Conservation (phyloP, 1,140 invertebrate genomes). For the Wiebesia pumilae region DNA sequence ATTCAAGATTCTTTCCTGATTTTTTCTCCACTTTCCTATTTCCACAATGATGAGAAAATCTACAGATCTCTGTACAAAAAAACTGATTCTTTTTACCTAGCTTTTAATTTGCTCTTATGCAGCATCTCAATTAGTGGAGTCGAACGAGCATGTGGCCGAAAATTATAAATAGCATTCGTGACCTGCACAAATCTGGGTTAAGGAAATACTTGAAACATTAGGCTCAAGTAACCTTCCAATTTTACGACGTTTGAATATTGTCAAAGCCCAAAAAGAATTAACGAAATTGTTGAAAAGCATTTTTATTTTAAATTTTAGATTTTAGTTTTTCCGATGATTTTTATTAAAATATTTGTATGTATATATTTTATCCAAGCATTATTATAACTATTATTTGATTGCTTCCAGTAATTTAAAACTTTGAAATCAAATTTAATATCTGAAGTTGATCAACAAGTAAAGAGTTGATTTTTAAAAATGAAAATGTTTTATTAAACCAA, state of each 20-base stretch:
- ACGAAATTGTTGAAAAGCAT: not conserved
- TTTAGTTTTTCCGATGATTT: no score
- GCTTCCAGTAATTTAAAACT: no score
- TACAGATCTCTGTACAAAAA: not conserved
- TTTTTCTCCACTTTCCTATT: not conserved
- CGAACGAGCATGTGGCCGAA: not conserved
- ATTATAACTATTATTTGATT: no score
- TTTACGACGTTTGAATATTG: slow-evolving; percentile 17
- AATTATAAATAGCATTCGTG: slow-evolving; percentile 47
- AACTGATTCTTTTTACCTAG: slow-evolving; percentile 1
- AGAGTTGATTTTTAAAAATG: not conserved
- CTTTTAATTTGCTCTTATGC: not conserved
- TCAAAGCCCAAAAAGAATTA: not conserved
- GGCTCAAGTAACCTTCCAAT: slow-evolving; percentile 13
- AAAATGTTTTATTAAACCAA: not conserved
- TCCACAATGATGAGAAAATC: not conserved
- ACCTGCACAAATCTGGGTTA: slow-evolving; percentile 34
- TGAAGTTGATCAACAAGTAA: no score
- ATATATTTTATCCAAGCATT: no score
- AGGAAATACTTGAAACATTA: slow-evolving; percentile 21
- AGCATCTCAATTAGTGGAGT: not conserved
- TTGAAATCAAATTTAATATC: no score
- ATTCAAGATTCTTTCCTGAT: slow-evolving; percentile 21
- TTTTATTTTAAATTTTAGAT: no score
- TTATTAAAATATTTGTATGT: not conserved